Evolutionary conservation across 2,888 invertebrate genomes (phyloP).

Genomic region (Scaptomyza polygonia): DNA sequence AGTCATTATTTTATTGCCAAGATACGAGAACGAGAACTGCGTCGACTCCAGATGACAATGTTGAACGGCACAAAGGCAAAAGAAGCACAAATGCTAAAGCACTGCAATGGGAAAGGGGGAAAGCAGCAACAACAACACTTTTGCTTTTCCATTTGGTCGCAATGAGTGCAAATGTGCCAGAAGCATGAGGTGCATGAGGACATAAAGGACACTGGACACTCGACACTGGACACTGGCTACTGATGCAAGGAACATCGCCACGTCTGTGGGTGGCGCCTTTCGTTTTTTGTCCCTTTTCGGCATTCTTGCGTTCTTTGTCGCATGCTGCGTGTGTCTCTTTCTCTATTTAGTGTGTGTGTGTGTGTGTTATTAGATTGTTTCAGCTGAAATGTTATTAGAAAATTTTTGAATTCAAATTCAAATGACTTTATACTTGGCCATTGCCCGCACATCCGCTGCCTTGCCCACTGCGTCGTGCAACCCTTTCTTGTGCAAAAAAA

Average conservation of each 20-base stretch:
- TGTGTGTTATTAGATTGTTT: conserved; percentile 75
- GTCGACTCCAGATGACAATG: conserved; percentile 66
- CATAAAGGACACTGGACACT: conserved; percentile 12
- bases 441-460: conserved; percentile 3
- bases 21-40: conserved; percentile 64
- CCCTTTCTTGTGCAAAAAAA: conserved; percentile 33
- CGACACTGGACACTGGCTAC: conserved; percentile 5
- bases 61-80: conserved; percentile 46
- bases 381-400: conserved; percentile 80
- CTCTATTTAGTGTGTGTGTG: conserved; percentile 24
- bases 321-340: conserved; percentile 30
- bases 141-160: conserved; percentile 64
- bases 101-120: conserved; percentile 12
- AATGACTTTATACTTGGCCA: conserved; percentile 75
- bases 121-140: conserved; percentile 62
- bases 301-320: conserved; percentile 40
- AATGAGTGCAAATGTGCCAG: conserved; percentile 11
- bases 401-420: conserved; percentile 78
- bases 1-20: conserved; percentile 81
- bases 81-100: conserved; percentile 26
- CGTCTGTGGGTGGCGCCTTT: conserved; percentile 67
- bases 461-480: conserved; percentile 6
- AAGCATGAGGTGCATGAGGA: conserved; percentile 9
- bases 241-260: conserved; percentile 42
- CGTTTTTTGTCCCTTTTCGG: conserved; percentile 60